Percentiles rank a stretch among this genome's conserved stretches.
These are phyloP conservation scores for Theretra japonica DNA, from an alignment of 2,888 invertebrate species.

Conservation along the genomic window DNA sequence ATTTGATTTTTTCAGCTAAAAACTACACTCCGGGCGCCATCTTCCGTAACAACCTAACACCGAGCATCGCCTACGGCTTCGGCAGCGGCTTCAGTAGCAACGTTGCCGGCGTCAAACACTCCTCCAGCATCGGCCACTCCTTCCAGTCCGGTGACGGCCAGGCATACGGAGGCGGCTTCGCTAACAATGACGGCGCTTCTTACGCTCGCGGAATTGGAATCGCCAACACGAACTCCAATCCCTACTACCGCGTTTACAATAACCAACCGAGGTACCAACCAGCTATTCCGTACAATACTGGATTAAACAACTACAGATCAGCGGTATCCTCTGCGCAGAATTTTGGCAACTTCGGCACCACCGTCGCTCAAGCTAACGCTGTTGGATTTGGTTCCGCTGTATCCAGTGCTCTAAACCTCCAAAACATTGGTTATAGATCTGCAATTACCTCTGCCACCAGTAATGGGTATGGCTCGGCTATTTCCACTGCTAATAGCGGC, in stretches of 20 bases:
- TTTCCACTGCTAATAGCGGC: constrained; percentile 37
- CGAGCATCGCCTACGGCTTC: constrained; percentile 70
- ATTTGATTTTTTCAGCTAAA: constrained; percentile 33
- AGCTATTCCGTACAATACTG: constrained; percentile 47
- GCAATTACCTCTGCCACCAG: constrained; percentile 53
- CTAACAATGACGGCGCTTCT: constrained; percentile 49
- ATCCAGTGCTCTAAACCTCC: constrained; percentile 55
- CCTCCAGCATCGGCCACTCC: constrained; percentile 67
- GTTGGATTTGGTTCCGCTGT: constrained; percentile 56
- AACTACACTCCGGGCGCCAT: constrained; percentile 32
- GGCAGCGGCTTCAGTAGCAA: constrained; percentile 76
- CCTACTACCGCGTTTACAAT: constrained; percentile 42
- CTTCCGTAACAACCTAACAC: constrained; percentile 61
- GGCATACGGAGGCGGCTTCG: constrained; percentile 67
- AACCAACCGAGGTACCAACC: constrained; percentile 43
- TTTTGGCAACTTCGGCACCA: constrained; percentile 59
- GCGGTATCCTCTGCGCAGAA: constrained; percentile 60
- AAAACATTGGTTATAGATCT: constrained; percentile 49
- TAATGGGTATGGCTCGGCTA: constrained; percentile 38
- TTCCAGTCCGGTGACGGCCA: constrained; percentile 66
- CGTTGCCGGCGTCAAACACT: constrained; percentile 73
- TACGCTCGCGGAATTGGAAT: constrained; percentile 67
- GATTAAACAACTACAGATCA: constrained; percentile 49
- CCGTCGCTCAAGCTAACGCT: constrained; percentile 58
- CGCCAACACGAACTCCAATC: constrained; percentile 51